A percentile compares a stretch with the other conserved stretches of the same genome.
phyloP scores from a whole-genome alignment of 2,888 invertebrate species.

The Trachelus troglodyta region DNA sequence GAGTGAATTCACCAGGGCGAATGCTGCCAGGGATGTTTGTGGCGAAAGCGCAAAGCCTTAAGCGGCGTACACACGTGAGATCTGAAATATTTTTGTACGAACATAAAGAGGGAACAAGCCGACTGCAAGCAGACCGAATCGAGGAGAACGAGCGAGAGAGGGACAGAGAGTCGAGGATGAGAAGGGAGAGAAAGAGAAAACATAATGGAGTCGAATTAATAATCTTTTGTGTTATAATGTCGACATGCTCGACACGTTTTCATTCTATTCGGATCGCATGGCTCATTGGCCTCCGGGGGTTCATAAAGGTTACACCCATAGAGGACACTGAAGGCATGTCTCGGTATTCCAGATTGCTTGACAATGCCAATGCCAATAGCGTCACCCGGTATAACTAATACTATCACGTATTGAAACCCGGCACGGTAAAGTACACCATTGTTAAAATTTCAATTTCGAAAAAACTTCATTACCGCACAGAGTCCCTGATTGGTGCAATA shows the following conservation, averaged over 20 bases:
- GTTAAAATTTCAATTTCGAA: background rate
- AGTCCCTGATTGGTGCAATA: background rate
- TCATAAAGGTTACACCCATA: background rate
- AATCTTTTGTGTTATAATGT: background rate
- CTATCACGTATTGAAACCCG: background rate
- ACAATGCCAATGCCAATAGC: slow-evolving; percentile 21
- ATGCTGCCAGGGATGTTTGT: background rate
- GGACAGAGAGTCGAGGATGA: background rate
- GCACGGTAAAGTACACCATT: background rate
- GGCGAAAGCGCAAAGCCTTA: background rate
- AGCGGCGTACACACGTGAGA: background rate
- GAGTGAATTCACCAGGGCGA: background rate
- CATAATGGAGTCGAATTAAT: background rate
- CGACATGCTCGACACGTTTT: background rate
- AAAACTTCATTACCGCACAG: background rate
- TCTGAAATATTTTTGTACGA: background rate
- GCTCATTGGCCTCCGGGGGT: slow-evolving; percentile 4
- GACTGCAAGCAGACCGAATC: background rate
- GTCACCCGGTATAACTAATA: background rate
- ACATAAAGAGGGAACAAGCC: background rate
- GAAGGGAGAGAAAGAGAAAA: background rate
- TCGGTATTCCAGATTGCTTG: slow-evolving; percentile 23
- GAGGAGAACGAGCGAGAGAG: background rate
- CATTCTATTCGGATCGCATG: slow-evolving; percentile 3
- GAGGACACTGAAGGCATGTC: slow-evolving; percentile 6